These are phyloP conservation scores for Lates japonicus DNA, from an alignment of 2,797 vertebrate genomes.

Conservation along the genomic window DNA sequence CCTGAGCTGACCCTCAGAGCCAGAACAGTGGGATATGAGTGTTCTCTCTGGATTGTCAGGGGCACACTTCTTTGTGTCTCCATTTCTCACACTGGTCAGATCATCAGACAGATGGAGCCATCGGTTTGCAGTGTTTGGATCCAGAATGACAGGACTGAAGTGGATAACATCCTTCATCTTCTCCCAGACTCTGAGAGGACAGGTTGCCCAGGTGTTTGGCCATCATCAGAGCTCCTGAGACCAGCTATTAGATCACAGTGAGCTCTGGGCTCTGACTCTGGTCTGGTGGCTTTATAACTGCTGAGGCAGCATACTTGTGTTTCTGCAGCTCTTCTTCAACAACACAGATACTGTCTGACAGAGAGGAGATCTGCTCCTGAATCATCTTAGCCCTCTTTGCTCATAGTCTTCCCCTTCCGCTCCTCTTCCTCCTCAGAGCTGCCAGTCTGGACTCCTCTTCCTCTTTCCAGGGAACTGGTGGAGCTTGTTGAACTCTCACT, in stretches of 20 bases:
- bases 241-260: too few relatives aligned
- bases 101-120: conserved; percentile 14
- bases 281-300: too few relatives aligned
- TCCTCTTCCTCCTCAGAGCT: background rate
- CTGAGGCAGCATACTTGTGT: background rate
- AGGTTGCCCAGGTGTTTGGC: too few relatives aligned
- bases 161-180: too few relatives aligned
- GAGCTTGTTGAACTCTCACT: conserved; percentile 79
- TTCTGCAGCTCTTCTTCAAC: too few relatives aligned
- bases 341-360: background rate
- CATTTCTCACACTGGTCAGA: conserved; percentile 16
- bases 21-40: fast-evolving
- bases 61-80: conserved; percentile 8
- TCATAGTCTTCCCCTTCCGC: background rate
- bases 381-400: too few relatives aligned
- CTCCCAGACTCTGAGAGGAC: too few relatives aligned
- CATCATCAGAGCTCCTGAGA: too few relatives aligned
- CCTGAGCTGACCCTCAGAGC: conserved; percentile 50
- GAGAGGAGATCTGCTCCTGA: too few relatives aligned
- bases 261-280: too few relatives aligned
- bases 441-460: conserved; percentile 52
- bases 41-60: conserved; percentile 40
- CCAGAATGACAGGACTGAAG: too few relatives aligned
- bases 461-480: conserved; percentile 80
- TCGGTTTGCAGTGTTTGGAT: too few relatives aligned